Evolutionary conservation across 2,888 invertebrate genomes (phyloP), one percentile per base, ranked within the genome.

Genomic region (Dolomedes plantarius): DNA sequence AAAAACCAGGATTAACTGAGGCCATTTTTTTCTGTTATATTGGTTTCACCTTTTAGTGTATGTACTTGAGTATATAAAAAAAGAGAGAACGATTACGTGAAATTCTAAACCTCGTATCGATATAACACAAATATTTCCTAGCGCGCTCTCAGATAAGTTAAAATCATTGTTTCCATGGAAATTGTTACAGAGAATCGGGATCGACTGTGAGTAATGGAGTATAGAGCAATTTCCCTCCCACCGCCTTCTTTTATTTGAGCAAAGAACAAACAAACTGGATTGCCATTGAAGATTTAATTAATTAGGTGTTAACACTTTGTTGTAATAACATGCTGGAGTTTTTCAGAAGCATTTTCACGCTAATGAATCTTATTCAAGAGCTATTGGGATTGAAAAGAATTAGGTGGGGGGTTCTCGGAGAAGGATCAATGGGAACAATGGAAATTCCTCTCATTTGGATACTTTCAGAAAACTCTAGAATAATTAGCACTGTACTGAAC

Each of bases 201-300:
- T n/a, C n/a, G n/a, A n/a, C n/a, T n/a, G n/a, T n/a, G n/a, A n/a
- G n/a, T n/a, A n/a, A n/a, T n/a, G n/a, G n/a, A n/a, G n/a, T n/a
- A n/a, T n/a, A n/a, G n/a, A n/a, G n/a, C n/a, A n/a, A n/a, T n/a
- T n/a, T n/a, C 41, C 16, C 41, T 13, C 41, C 16, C 16, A 13
- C 41, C 16, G 9, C 41, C 41, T 46, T 46, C 41, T 46, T 46
- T 46, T 46, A 5, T 46, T 16, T 46, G 2, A 16, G n/a, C 1
- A 1, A 13, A 46, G 16, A 5, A 46, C 41, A 46, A 46, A 46
- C 41, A 46, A 46, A 46, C 41, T 46, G 41, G 16, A 46, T 11
- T 46, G 41, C 41, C 16, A 46, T 46, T 46, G 41, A 46, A 46
- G 41, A 46, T 46, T 46, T 46, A 46, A 46, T 46, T 36, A 36